Evolutionary conservation across 2,888 invertebrate species (phyloP).

Genomic region (Noctua fimbriata): DNA sequence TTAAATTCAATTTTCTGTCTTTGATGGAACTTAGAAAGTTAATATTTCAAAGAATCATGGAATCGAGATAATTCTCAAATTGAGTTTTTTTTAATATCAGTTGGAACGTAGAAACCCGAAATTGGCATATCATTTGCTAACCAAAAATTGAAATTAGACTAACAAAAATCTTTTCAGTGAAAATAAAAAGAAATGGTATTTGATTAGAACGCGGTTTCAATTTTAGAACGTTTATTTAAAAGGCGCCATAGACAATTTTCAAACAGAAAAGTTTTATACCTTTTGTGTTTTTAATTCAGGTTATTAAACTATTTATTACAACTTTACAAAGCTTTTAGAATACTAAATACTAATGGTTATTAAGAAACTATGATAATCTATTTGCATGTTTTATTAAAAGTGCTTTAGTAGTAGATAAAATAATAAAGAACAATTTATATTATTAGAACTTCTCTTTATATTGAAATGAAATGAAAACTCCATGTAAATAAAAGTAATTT

Average conservation of each 20-base stretch:
- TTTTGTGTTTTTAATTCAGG: background rate
- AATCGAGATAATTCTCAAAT: background rate
- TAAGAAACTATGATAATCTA: background rate
- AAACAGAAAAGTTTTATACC: background rate
- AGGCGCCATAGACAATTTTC: background rate
- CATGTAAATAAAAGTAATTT: background rate
- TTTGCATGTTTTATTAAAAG: background rate
- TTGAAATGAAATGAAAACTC: too few species aligned
- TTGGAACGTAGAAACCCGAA: background rate
- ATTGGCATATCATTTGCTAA: background rate
- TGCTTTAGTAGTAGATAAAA: background rate
- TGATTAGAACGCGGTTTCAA: background rate
- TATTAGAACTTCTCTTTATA: background rate
- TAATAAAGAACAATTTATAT: background rate
- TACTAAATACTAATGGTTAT: background rate
- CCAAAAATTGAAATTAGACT: background rate
- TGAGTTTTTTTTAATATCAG: constrained; percentile 7
- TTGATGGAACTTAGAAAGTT: background rate
- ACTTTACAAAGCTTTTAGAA: constrained; percentile 14
- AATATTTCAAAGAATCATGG: background rate
- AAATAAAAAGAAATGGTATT: constrained; percentile 1
- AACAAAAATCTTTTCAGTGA: background rate
- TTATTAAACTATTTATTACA: background rate
- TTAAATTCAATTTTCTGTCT: background rate
- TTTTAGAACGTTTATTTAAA: background rate